Evolutionary conservation across 2,113 vertebrate genomes (phyloP), one percentile per base, ranked within the genome.

Genomic region (Rhabdornis inornatus): DNA sequence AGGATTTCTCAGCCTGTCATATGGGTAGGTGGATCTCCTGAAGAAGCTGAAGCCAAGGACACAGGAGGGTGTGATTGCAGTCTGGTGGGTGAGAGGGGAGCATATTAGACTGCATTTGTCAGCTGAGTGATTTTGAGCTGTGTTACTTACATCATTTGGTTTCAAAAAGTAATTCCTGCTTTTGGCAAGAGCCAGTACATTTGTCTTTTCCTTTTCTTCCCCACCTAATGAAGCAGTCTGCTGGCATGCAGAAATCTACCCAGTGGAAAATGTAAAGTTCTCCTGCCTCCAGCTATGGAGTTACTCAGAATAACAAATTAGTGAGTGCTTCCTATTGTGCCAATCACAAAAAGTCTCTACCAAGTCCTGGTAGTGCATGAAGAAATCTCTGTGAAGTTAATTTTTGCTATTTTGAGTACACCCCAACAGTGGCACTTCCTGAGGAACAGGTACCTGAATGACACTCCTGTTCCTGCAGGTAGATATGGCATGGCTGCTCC

Each of bases 401-500:
- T 45, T 91, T 91, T 72, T 85, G 47, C 49, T 60, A 4, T 49
- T 92, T 68, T 68, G 40, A 56, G 35, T 25, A 31, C 21, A 45
- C 15, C 31, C 24, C 27, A 25, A 2, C 31, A 31, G 15, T 22
- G 47, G 28, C 44, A 14, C 14, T 52, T 83, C 13, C 27, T 60
- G 52, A 64, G 56, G 65, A 77, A 2, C 44, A 76, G 47, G 28
- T 24, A 30, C 4, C n/a, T 92, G 61, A 79, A 75, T 1, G 27
- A 85, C 33, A 39, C 56, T 90, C 42, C 83, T 68, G 93, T 76
- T 88, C 75, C 79, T 81, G 80, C 94, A 99, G 99, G 99, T 72
- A 98, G 98, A 91, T 99, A 99, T 4, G 99, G 99, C 47, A 98
- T 99, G 90, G 97, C 98, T 53, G 97, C 98, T 45, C 98, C 98